Base-by-base conservation (phyloP, 2,888 invertebrate species). In the Cantharis rufa region DNA sequence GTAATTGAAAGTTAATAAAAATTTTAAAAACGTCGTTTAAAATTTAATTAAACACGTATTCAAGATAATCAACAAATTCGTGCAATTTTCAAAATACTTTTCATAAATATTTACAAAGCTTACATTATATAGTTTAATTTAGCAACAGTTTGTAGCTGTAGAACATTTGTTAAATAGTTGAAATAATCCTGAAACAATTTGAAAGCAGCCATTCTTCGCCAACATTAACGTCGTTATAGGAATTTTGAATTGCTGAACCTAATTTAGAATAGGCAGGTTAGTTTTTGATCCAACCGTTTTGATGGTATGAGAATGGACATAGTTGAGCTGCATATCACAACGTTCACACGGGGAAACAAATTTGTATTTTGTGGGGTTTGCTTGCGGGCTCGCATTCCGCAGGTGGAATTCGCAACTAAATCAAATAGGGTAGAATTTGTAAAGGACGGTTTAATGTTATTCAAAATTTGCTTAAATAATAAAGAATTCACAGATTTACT, bases 271-370 rank as follows among this genome's bases (percentile, higher is more conserved):
- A 72, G 64, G 66, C 61, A 15, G 61, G 68, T 75, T 69, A 71
- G 71, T 69, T 72, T 71, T 72, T 71, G 75, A 75, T 75, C 69
- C 69, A 64, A 62, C 69, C 69, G 68, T 72, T 72, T 72, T 71
- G 75, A 69, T 68, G 75, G 72, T 69, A 75, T 75, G 75, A 75
- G 75, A 75, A 75, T 71, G 75, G 71, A 68, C 75, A 75, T 75
- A 75, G 71, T 72, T 75, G 61, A 68, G 68, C 71, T 69, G 72
- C 71, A 75, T 75, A 71, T 75, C 75, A 72, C 76, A 70, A 66
- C 71, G 79, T 80, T 80, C 80, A 80, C 80, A 80, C 78, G 80
- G 80, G 75, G 72, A 75, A 74, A 80, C 80, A 80, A 80, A 80
- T 80, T 78, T 80, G 74, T 72, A 72, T 73, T 78, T 78, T 78